phyloP scores from a whole-genome alignment of 2,888 invertebrate species.

The Phengaris alcon region DNA sequence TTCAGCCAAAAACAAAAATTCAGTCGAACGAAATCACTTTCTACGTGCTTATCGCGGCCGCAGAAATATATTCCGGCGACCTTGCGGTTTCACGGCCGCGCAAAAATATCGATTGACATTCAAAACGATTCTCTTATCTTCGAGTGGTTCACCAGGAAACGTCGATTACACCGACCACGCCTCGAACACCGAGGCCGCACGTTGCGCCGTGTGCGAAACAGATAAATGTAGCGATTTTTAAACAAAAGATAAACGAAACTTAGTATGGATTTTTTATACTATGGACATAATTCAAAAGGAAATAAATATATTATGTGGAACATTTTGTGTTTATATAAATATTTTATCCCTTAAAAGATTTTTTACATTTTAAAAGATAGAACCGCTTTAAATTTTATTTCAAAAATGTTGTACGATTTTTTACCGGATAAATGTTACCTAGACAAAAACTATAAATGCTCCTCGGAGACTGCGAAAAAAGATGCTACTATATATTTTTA shows the following conservation, averaged over 20 bases:
- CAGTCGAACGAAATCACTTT: constrained; percentile 70
- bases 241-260: neutral
- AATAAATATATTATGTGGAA: no score
- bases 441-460: no score
- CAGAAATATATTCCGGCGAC: constrained; percentile 64
- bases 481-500: no score
- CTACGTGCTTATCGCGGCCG: constrained; percentile 65
- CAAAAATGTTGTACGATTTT: no score
- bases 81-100: constrained; percentile 72
- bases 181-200: constrained; percentile 42
- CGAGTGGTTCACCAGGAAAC: constrained; percentile 74
- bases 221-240: neutral
- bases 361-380: no score
- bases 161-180: constrained; percentile 64
- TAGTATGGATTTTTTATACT: neutral
- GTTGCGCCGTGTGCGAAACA: constrained; percentile 16
- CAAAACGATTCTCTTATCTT: constrained; percentile 74
- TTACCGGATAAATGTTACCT: no score
- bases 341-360: no score
- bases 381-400: no score
- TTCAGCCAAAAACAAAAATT: constrained; percentile 56
- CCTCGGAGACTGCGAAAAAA: no score
- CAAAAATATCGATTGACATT: constrained; percentile 78
- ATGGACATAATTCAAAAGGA: neutral
- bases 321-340: no score